Evolutionary conservation across 2,888 invertebrate genomes (phyloP), one percentile per base, ranked within the genome.

Genomic region (Allygus modestus): DNA sequence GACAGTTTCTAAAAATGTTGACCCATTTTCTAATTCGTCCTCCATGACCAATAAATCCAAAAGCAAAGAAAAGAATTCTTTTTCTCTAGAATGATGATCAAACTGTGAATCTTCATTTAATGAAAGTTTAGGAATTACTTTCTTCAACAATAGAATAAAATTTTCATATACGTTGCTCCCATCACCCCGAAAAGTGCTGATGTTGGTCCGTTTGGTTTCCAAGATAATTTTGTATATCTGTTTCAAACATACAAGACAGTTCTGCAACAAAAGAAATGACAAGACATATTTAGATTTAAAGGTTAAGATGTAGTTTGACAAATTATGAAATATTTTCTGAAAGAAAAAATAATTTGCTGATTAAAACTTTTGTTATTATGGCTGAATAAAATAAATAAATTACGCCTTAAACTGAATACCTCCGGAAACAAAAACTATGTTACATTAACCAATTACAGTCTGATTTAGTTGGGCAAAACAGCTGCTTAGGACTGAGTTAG

Each of bases 241-340:
- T 58, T 58, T n/a, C 23, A 58, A 7, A 23, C 23, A 58, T n/a
- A 5, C 23, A 2, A 58, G 23, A 23, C 20, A 4, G 12, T 23
- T 58, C 58, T 58, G 58, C 20, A 58, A 58, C 58, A 58, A 58
- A 58, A 58, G 4, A 46, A 46, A n/a, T n/a, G n/a, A n/a, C n/a
- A n/a, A n/a, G n/a, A n/a, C n/a, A n/a, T n/a, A n/a, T n/a, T n/a
- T n/a, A n/a, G n/a, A n/a, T n/a, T n/a, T n/a, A n/a, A n/a, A n/a
- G n/a, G n/a, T n/a, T n/a, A n/a, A n/a, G n/a, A n/a, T n/a, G n/a
- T n/a, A n/a, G n/a, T n/a, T n/a, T n/a, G n/a, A n/a, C n/a, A n/a
- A n/a, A n/a, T n/a, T n/a, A n/a, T n/a, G n/a, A n/a, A n/a, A n/a
- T n/a, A n/a, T n/a, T n/a, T n/a, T n/a, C n/a, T n/a, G n/a, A n/a